Evolutionary conservation across 2,113 vertebrate species (phyloP).

Genomic region (Rhinolophus sinicus): DNA sequence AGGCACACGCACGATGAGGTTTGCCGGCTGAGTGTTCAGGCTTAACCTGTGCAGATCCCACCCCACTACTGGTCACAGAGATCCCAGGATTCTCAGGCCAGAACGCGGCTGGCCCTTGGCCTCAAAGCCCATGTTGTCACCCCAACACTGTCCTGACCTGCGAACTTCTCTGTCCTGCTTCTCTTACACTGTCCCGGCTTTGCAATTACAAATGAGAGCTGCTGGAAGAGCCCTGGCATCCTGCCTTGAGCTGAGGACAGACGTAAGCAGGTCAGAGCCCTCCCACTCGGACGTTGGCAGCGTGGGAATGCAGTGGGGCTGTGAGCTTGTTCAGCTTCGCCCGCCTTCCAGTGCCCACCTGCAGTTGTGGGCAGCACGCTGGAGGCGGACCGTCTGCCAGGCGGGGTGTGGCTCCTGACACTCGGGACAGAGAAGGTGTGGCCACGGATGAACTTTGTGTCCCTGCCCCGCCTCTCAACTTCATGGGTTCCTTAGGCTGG

Average conservation of each 20-base stretch:
- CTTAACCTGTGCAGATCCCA: accelerated
- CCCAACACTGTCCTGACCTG: accelerated
- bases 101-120: accelerated
- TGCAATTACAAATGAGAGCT: background rate
- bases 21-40: accelerated
- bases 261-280: background rate
- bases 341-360: background rate
- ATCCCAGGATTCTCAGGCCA: accelerated
- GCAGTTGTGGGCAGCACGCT: background rate
- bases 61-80: too few relatives aligned
- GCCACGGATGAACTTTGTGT: accelerated
- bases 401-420: background rate
- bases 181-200: accelerated
- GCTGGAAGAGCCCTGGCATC: background rate
- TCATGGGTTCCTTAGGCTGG: background rate
- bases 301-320: background rate
- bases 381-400: accelerated
- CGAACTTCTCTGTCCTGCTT: accelerated
- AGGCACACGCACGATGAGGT: accelerated
- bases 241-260: background rate
- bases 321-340: background rate
- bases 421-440: background rate
- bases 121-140: background rate
- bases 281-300: accelerated
- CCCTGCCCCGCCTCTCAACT: accelerated